These are phyloP conservation scores for Macrobrachium rosenbergii DNA, from an alignment of 1,140 invertebrate genomes.

Conservation along the genomic window DNA sequence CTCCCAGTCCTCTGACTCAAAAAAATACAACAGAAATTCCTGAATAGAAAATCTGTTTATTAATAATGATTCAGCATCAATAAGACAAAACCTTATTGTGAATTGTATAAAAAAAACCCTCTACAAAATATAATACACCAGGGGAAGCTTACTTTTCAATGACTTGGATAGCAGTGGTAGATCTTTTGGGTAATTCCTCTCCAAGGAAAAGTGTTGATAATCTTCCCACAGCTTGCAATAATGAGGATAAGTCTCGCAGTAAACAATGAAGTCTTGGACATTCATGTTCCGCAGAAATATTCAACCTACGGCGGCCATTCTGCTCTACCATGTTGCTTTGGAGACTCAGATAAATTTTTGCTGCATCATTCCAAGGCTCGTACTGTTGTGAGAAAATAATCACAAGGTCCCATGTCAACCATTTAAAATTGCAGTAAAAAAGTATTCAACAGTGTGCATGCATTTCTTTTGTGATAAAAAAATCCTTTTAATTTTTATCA, in stretches of 20 bases:
- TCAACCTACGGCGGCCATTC: constrained; percentile 68
- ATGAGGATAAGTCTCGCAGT: constrained; percentile 76
- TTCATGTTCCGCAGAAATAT: constrained; percentile 69
- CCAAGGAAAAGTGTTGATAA: constrained; percentile 74
- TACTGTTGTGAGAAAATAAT: constrained; percentile 19
- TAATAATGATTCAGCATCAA: too few relatives aligned
- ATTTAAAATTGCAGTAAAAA: too few relatives aligned
- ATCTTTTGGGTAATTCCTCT: constrained; percentile 51
- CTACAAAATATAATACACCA: background rate
- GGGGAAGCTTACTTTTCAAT: constrained; percentile 53
- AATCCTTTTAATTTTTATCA: constrained; percentile 8
- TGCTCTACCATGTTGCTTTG: constrained; percentile 71
- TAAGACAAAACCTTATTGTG: too few relatives aligned
- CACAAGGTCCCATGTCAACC: too few relatives aligned
- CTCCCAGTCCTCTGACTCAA: too few relatives aligned
- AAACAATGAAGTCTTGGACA: constrained; percentile 74
- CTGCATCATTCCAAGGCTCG: constrained; percentile 72
- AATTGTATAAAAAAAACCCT: too few relatives aligned
- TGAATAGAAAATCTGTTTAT: too few relatives aligned
- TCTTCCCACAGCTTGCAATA: constrained; percentile 77
- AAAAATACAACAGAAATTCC: too few relatives aligned
- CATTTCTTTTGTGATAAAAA: constrained; percentile 2
- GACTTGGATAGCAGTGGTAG: constrained; percentile 52
- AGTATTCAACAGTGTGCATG: too few relatives aligned
- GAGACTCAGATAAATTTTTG: constrained; percentile 74